phyloP scores from a whole-genome alignment of 92 coral and sea anemone genomes.

The Virgularia gustaviana region DNA sequence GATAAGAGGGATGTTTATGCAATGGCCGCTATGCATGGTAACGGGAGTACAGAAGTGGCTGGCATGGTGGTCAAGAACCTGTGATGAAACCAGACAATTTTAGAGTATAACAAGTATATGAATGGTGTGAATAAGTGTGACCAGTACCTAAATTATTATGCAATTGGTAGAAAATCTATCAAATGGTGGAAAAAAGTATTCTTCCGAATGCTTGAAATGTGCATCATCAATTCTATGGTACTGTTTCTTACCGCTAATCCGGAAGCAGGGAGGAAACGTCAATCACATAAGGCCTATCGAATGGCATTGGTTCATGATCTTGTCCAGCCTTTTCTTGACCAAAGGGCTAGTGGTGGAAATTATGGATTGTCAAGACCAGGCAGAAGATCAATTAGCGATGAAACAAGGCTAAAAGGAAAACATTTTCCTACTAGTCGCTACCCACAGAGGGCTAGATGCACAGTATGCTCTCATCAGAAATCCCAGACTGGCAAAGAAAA shows the following conservation, averaged over 20 bases:
- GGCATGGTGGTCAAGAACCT: neutral
- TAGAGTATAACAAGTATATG: neutral
- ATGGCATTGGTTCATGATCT: neutral
- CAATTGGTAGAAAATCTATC: too few species aligned
- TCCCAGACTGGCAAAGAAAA: neutral
- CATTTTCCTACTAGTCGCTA: neutral
- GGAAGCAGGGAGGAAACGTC: neutral
- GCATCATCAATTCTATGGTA: neutral
- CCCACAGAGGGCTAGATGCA: neutral
- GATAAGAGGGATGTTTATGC: slow-evolving; percentile 40
- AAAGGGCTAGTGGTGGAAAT: too few species aligned
- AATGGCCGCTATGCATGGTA: slow-evolving; percentile 23
- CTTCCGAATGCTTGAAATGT: neutral
- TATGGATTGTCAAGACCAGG: too few species aligned
- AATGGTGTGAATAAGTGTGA: too few species aligned
- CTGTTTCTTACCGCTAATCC: neutral
- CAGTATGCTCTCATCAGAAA: neutral
- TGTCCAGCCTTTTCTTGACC: neutral
- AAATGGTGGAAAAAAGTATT: slow-evolving; percentile 4
- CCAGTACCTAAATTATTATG: too few species aligned
- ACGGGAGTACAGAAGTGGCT: neutral
- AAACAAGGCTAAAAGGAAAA: neutral
- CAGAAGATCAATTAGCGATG: too few species aligned
- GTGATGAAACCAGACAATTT: neutral
- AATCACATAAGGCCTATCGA: neutral